Base-by-base conservation (phyloP, 2,888 invertebrate genomes). In the Sesia apiformis region DNA sequence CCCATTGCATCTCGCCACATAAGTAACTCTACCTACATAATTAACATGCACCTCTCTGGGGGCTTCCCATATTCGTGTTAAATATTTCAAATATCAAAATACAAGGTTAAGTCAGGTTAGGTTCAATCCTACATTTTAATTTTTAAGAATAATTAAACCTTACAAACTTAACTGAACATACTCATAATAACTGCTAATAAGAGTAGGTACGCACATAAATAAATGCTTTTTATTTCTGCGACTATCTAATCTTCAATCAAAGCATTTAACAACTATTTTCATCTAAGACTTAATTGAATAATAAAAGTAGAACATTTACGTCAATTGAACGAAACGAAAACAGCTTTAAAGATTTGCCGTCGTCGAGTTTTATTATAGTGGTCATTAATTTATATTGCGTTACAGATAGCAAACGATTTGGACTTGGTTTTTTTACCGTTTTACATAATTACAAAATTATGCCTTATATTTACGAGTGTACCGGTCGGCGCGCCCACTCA, bases 391-490 rank as follows among this genome's bases (percentile, higher is more conserved):
- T 85, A 83, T 82, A 80, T 84, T 84, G 78, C 81, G 81, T 83
- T 85, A 83, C 80, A 82, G 75, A 84, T 84, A 82, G 78, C 76
- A 73, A 85, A 78, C 79, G 76, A 77, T 83, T 84, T 78, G 69
- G 76, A 74, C 72, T 75, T 72, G 72, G 66, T 70, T 80, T 84
- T 76, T 85, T 81, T 83, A 84, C 80, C 84, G 84, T 81, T 85
- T 85, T 81, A 83, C 78, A 83, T 85, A 84, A 86, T 86, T 84
- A 87, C 83, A 79, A 84, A 84, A 84, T 84, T 84, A 85, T 84
- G 80, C 78, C 73, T 78, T 74, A 71, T 78, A 75, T 82, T 79
- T 80, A 81, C 73, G 78, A 77, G 76, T 75, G 70, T 65, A 67
- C 66, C 69, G 69, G 63, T 63, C 67, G 74, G 63, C 76, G 76